Evolutionary conservation across 2,797 vertebrate species (phyloP).

Genomic region (Malurus splendens): DNA sequence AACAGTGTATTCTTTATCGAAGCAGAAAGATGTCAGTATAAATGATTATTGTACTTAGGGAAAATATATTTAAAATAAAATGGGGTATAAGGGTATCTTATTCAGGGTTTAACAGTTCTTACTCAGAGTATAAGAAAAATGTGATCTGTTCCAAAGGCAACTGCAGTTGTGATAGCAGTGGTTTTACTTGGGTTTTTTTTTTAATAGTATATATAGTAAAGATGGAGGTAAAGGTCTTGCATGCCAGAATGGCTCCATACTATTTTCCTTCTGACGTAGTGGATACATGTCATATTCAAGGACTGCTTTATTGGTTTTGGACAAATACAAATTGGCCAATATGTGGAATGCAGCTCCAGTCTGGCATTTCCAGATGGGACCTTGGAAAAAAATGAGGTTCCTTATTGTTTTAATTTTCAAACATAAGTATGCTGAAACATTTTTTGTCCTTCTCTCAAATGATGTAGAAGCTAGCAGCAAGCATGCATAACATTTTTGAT

Average conservation of each 20-base stretch:
- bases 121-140: not conserved
- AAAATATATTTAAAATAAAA: not conserved
- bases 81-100: too few relatives aligned
- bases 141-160: not conserved
- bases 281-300: not conserved
- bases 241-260: not conserved
- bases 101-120: too few relatives aligned
- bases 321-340: not conserved
- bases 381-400: not conserved
- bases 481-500: not conserved
- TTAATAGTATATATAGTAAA: not conserved
- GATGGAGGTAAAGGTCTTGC: not conserved
- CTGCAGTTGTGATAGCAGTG: not conserved
- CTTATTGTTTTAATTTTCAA: not conserved
- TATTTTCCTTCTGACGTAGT: not conserved
- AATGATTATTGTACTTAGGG: not conserved
- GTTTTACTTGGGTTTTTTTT: not conserved
- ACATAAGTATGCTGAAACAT: accelerated
- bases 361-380: not conserved
- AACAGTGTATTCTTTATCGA: not conserved
- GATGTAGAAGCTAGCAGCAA: not conserved
- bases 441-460: not conserved
- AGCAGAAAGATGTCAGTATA: not conserved
- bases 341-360: not conserved
- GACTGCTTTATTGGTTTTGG: not conserved